Conservation (phyloP, 2,888 invertebrate genomes). For the Notocelia uddmanniana region DNA sequence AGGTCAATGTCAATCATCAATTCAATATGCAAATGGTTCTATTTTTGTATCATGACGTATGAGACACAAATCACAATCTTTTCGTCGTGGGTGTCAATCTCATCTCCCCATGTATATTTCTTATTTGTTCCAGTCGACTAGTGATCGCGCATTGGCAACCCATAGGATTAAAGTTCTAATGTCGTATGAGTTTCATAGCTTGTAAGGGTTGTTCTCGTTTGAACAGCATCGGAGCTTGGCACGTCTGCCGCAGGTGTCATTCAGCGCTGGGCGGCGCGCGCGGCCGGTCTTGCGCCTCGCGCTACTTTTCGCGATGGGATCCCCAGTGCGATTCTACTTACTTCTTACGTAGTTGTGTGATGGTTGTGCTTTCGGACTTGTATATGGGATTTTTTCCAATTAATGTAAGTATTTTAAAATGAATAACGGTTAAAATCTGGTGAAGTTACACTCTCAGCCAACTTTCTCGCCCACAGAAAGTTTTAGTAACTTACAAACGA, state of each 20-base stretch:
- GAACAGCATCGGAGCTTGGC: background rate
- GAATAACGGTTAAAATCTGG: background rate
- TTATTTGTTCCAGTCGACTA: background rate
- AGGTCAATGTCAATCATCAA: background rate
- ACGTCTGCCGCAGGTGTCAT: conserved; percentile 28
- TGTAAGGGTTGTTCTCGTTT: conserved; percentile 9
- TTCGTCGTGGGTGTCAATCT: conserved; percentile 4
- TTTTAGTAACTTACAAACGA: background rate
- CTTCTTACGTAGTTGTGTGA: conserved; percentile 29
- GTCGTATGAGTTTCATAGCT: background rate
- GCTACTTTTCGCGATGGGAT: conserved; percentile 10
- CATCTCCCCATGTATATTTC: background rate
- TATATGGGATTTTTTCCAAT: conserved; percentile 17
- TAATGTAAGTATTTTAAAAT: conserved; percentile 19
- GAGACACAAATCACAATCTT: too few relatives aligned
- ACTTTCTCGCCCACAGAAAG: background rate
- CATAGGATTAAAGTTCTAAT: background rate
- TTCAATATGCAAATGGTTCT: background rate
- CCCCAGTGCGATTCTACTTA: background rate
- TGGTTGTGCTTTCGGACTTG: conserved; percentile 10
- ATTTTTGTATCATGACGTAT: background rate
- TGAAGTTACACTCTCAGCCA: background rate
- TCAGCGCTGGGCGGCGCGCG: conserved; percentile 31
- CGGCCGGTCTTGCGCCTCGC: conserved; percentile 22
- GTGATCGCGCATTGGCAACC: background rate